These are phyloP conservation scores for Heliangelus exortis DNA, from an alignment of 2,797 vertebrate species.

Conservation along the genomic window DNA sequence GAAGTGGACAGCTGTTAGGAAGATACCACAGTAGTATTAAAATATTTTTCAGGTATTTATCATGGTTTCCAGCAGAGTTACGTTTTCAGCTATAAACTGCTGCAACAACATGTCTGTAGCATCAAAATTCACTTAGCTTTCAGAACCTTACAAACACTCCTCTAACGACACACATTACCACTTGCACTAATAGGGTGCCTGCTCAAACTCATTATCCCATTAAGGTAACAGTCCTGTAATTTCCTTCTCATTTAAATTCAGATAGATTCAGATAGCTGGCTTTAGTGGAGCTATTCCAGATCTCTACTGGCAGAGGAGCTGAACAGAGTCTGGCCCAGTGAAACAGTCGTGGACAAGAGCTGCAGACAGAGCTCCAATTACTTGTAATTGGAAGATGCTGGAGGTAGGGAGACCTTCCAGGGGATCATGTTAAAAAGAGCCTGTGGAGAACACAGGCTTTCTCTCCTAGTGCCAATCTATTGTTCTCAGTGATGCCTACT, in stretches of 20 bases:
- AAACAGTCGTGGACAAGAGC: background rate
- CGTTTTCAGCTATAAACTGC: background rate
- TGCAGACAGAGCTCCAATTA: conserved; percentile 27
- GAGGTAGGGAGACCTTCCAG: conserved; percentile 30
- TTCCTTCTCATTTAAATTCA: conserved; percentile 23
- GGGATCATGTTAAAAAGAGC: background rate
- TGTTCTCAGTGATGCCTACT: conserved; percentile 1
- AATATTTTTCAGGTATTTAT: conserved; percentile 3
- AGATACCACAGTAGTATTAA: background rate
- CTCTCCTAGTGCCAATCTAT: background rate
- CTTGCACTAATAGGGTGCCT: background rate
- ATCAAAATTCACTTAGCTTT: background rate
- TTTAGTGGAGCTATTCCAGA: conserved; percentile 17
- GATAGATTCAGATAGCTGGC: background rate
- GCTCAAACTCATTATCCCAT: background rate
- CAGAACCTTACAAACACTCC: background rate
- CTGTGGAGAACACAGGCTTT: background rate
- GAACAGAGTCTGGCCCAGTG: conserved; percentile 29
- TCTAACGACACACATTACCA: background rate
- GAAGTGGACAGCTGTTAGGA: background rate
- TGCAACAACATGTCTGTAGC: background rate
- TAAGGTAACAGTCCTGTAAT: background rate
- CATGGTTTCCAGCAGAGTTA: background rate
- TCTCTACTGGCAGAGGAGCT: background rate
- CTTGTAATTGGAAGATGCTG: conserved; percentile 32